Percentiles rank a stretch among this genome's conserved stretches.
Evolutionary conservation across 1,140 invertebrate species (phyloP).

Genomic region (Andricus grossulariae): DNA sequence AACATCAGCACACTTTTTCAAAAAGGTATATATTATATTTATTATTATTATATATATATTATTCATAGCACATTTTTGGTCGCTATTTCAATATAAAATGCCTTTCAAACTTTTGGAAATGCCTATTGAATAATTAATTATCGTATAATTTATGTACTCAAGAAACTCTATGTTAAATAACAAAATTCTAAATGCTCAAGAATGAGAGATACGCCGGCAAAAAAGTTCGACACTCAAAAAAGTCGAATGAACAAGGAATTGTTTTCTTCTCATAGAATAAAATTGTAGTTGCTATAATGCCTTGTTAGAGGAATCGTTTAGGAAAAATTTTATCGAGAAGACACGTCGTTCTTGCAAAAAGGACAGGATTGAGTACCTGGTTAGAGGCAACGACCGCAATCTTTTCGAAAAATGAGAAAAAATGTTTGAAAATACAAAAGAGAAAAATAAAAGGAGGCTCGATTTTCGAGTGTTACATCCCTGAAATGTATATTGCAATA

Average conservation of each 20-base stretch:
- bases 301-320: conserved; percentile 48
- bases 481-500: neutral
- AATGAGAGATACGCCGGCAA: no score
- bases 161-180: no score
- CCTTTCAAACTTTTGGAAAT: no score
- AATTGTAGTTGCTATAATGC: conserved; percentile 58
- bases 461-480: neutral
- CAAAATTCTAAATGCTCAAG: no score
- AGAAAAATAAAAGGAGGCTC: neutral
- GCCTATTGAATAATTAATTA: no score
- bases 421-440: neutral
- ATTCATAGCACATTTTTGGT: no score
- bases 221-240: conserved; percentile 41
- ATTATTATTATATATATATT: no score
- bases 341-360: neutral
- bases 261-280: conserved; percentile 62
- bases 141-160: no score
- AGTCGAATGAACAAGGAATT: conserved; percentile 61
- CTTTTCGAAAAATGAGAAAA: conserved; percentile 28
- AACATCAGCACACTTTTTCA: no score
- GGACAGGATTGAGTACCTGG: neutral
- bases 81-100: no score
- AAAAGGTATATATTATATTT: no score
- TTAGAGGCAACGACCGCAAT: conserved; percentile 9
- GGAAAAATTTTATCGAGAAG: conserved; percentile 1